Evolutionary conservation across 2,888 invertebrate species (phyloP).

Genomic region (Saturnia japonica): DNA sequence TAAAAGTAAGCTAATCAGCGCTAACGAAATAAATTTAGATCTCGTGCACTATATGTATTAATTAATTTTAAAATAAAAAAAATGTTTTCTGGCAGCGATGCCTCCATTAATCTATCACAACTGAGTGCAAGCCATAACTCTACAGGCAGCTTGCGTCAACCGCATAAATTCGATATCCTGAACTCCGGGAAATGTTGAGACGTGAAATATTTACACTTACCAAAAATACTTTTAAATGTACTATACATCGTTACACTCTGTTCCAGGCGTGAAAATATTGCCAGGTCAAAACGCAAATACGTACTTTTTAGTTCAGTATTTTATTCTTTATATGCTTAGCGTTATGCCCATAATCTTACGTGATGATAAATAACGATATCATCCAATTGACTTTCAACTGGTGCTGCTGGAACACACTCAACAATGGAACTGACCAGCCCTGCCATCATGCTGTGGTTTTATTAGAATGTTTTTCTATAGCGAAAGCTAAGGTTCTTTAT

Average conservation of each 20-base stretch:
- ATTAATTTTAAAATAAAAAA: not conserved
- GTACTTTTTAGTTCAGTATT: too few species aligned
- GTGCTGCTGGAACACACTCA: too few species aligned
- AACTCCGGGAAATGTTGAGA: not conserved
- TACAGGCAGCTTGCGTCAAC: not conserved
- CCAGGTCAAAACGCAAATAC: too few species aligned
- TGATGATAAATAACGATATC: too few species aligned
- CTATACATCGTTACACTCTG: not conserved
- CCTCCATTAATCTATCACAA: not conserved
- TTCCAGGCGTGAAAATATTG: too few species aligned
- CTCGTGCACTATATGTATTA: not conserved
- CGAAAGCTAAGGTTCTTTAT: too few species aligned
- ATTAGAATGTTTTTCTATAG: too few species aligned
- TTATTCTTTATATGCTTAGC: too few species aligned
- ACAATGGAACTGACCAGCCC: too few species aligned
- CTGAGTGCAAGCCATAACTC: slow-evolving; percentile 5
- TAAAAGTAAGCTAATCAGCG: not conserved
- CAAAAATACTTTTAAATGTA: not conserved
- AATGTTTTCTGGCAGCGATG: not conserved
- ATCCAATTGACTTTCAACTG: too few species aligned
- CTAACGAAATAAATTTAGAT: not conserved
- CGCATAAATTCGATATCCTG: slow-evolving; percentile 4
- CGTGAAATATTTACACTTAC: not conserved
- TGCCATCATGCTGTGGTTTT: too few species aligned
- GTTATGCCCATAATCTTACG: too few species aligned